phyloP scores from a whole-genome alignment of 2,888 invertebrate species.

The Drosophila flavopinicola region DNA sequence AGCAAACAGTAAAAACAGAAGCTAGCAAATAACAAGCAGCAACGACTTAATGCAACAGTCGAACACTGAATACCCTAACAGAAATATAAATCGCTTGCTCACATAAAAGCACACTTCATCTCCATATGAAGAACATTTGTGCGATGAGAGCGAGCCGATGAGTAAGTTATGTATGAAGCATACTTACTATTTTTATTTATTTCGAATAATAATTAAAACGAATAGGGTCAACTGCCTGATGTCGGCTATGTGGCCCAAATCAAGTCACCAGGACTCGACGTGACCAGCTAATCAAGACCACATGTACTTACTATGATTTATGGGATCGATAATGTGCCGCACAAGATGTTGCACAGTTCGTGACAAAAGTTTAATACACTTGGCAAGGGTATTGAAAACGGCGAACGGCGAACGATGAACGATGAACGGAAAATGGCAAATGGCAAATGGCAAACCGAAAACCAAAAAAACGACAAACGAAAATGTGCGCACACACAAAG shows the following conservation, averaged over 20 bases:
- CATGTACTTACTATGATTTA: conserved; percentile 5
- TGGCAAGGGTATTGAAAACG: conserved; percentile 23
- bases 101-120: too few relatives aligned
- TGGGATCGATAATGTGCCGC: conserved; percentile 4
- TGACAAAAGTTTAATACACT: conserved; percentile 26
- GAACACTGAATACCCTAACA: conserved; percentile 23
- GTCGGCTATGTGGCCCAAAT: too few relatives aligned
- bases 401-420: conserved; percentile 11
- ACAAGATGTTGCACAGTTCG: conserved; percentile 7
- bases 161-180: too few relatives aligned
- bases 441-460: conserved; percentile 40
- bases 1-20: conserved; percentile 73
- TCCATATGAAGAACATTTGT: too few relatives aligned
- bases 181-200: too few relatives aligned
- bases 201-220: too few relatives aligned
- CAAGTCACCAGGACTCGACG: background rate
- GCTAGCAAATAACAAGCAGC: conserved; percentile 38
- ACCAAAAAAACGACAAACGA: conserved; percentile 19
- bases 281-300: too few relatives aligned
- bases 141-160: too few relatives aligned
- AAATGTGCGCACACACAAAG: conserved; percentile 42
- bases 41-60: background rate
- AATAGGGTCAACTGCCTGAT: too few relatives aligned
- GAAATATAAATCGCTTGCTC: too few relatives aligned
- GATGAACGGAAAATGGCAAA: conserved; percentile 17